These are phyloP conservation scores for Hapalemur alaotrensis DNA, from an alignment of 2,797 vertebrate genomes.

Conservation along the genomic window DNA sequence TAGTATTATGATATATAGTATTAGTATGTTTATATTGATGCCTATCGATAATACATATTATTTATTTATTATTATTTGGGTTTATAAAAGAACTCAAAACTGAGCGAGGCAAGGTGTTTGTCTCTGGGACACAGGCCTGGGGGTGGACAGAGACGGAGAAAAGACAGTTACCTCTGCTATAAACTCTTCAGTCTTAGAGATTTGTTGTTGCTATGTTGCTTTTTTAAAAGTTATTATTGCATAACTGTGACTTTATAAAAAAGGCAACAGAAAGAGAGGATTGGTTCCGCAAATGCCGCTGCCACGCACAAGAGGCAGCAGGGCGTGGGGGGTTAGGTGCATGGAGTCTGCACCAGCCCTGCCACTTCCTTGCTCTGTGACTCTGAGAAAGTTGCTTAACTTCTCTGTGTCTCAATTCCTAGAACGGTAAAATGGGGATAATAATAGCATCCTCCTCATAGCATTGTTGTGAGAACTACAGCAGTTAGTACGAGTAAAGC, in stretches of 20 bases:
- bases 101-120: background rate
- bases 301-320: accelerated
- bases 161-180: background rate
- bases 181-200: background rate
- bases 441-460: background rate
- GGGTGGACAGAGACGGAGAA: background rate
- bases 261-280: background rate
- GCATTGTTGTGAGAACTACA: background rate
- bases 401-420: background rate
- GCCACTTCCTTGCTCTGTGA: background rate
- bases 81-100: background rate
- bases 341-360: accelerated
- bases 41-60: background rate
- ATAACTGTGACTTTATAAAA: background rate
- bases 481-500: too few relatives aligned
- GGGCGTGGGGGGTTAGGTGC: background rate
- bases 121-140: background rate
- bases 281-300: accelerated
- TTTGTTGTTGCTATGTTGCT: background rate
- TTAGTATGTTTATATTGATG: background rate
- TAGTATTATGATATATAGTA: background rate
- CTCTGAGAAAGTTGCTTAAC: background rate
- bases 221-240: background rate
- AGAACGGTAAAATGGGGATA: background rate
- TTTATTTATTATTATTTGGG: background rate